Percentiles rank a stretch among this genome's conserved stretches.
Evolutionary conservation across 1,140 invertebrate genomes (phyloP).

Genomic region (Polypedilum vanderplanki): DNA sequence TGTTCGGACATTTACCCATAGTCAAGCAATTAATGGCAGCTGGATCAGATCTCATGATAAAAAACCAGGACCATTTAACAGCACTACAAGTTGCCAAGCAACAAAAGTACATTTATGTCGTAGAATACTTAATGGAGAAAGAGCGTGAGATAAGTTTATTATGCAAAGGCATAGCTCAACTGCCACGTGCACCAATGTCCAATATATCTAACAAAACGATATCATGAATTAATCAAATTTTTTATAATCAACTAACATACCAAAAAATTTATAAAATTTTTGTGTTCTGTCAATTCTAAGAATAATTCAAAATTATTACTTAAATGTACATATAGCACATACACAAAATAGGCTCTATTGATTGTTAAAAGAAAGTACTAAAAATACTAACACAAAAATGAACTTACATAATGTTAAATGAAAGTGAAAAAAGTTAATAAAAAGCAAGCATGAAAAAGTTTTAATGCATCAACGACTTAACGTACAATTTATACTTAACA

Average conservation of each 20-base stretch:
- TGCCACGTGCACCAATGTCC: neutral
- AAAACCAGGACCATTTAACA: constrained; percentile 63
- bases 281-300: too few species aligned
- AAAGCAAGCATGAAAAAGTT: too few species aligned
- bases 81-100: constrained; percentile 55
- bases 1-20: constrained; percentile 77
- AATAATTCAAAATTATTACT: too few species aligned
- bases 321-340: too few species aligned
- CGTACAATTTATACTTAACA: constrained; percentile 19
- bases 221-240: neutral
- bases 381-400: too few species aligned
- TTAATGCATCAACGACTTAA: neutral
- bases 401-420: too few species aligned
- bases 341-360: too few species aligned
- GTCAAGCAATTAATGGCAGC: constrained; percentile 67
- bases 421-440: too few species aligned
- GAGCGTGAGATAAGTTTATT: constrained; percentile 17
- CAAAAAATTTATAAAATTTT: too few species aligned
- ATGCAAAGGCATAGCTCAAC: neutral
- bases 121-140: constrained; percentile 37
- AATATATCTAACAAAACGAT: constrained; percentile 10
- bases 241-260: too few species aligned
- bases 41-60: constrained; percentile 58
- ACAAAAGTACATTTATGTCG: constrained; percentile 41
- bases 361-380: too few species aligned